Percentiles rank a stretch among this genome's conserved stretches.
Conservation (phyloP, 2,797 vertebrate genomes). For the Cephalopachus bancanus region DNA sequence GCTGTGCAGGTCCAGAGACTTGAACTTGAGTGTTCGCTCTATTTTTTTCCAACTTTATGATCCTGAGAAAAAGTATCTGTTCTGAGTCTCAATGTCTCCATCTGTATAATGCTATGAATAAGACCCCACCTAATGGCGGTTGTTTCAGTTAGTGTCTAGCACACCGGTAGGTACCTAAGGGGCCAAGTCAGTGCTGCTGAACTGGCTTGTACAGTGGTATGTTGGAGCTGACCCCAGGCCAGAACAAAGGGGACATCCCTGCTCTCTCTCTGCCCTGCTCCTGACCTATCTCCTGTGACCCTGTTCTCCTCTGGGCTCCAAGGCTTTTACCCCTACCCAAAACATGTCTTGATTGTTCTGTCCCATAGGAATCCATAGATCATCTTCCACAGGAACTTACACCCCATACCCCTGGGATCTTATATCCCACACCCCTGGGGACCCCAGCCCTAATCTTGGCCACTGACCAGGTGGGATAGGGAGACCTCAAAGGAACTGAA, state of each 20-base stretch:
- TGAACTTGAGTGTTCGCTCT: not conserved
- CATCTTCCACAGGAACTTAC: not conserved
- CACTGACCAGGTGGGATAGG: not conserved
- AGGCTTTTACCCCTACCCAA: not conserved
- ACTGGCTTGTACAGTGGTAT: not conserved
- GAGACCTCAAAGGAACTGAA: not conserved
- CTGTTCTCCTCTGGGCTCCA: not conserved
- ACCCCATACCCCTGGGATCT: accelerated
- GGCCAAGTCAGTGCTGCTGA: accelerated
- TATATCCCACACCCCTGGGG: not conserved
- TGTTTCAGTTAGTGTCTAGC: not conserved
- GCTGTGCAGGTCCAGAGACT: not conserved
- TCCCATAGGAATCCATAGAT: not conserved
- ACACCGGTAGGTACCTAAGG: not conserved
- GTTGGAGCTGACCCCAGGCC: not conserved
- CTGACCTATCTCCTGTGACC: not conserved
- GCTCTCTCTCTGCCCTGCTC: not conserved
- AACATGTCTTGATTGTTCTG: not conserved
- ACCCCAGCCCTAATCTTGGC: not conserved
- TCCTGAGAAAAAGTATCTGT: not conserved
- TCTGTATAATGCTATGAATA: not conserved
- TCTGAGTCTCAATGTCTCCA: not conserved
- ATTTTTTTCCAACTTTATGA: not conserved
- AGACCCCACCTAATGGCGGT: accelerated
- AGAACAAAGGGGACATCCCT: not conserved